A percentile compares a stretch with the other conserved stretches of the same genome.
Evolutionary conservation across 2,888 invertebrate genomes (phyloP).

Genomic region (Idaea biselata): DNA sequence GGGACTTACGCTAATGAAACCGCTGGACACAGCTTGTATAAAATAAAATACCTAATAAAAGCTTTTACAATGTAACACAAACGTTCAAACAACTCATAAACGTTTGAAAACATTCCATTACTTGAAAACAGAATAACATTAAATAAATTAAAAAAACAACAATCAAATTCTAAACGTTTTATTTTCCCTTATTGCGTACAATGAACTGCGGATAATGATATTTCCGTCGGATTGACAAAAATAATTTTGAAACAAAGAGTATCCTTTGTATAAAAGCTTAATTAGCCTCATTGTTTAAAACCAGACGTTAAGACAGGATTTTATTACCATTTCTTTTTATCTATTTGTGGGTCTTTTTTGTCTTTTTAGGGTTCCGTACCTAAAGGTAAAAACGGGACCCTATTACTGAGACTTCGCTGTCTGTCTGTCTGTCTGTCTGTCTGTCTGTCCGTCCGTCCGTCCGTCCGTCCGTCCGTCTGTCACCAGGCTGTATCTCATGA

Average conservation of each 20-base stretch:
- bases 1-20: no score
- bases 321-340: neutral
- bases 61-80: neutral
- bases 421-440: no score
- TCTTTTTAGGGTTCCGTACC: no score
- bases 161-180: neutral
- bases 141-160: neutral
- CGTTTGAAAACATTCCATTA: neutral
- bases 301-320: neutral
- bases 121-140: neutral
- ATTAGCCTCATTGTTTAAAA: neutral
- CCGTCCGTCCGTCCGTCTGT: no score
- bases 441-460: no score
- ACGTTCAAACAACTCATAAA: neutral
- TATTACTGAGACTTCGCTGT: no score
- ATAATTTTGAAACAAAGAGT: neutral
- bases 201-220: neutral
- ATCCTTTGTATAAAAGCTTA: constrained; percentile 1
- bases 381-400: no score
- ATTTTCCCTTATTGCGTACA: neutral
- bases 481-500: no score
- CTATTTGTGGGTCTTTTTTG: neutral
- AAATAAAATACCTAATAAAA: no score
- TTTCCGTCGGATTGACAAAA: constrained; percentile 1
- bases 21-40: no score